Percentiles rank a stretch among this genome's conserved stretches.
These are phyloP conservation scores for Acyrthosiphon pisum DNA, from an alignment of 1,140 invertebrate species.

Conservation along the genomic window DNA sequence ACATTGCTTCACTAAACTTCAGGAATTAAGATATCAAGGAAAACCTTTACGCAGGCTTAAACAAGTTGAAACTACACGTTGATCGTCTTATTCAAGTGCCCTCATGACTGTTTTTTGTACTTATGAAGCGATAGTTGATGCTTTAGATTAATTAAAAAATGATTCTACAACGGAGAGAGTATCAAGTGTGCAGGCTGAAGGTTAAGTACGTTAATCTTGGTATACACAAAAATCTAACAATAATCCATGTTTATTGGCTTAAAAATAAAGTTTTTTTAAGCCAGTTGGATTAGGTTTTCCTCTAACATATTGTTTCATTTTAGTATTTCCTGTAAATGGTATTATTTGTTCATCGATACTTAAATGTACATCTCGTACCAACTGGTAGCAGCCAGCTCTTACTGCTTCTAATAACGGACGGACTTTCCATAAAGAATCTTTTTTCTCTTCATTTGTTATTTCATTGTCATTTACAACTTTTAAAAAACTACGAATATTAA, in stretches of 20 bases:
- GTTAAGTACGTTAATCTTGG: not conserved
- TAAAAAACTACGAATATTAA: no score
- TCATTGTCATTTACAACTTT: no score
- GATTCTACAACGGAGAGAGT: not conserved
- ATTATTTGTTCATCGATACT: slow-evolving; percentile 10
- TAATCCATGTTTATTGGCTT: not conserved
- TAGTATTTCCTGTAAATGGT: not conserved
- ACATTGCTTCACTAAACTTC: not conserved
- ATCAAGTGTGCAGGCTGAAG: not conserved
- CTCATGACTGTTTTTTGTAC: not conserved
- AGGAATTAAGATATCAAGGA: not conserved
- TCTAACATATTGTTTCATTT: not conserved
- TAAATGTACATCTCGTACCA: not conserved
- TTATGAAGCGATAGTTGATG: not conserved
- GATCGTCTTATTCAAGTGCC: not conserved
- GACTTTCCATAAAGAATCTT: no score
- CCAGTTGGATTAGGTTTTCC: not conserved
- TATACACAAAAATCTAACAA: slow-evolving; percentile 5
- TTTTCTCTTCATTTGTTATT: no score
- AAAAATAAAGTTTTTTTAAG: slow-evolving; percentile 16
- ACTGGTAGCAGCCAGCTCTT: no score
- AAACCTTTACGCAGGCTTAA: not conserved
- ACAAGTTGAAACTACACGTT: not conserved
- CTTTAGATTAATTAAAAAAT: not conserved
- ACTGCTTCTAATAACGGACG: no score